Percentiles rank a stretch among this genome's conserved stretches.
Evolutionary conservation across 2,888 invertebrate species (phyloP).

Genomic region (Boloria euphrosyne): DNA sequence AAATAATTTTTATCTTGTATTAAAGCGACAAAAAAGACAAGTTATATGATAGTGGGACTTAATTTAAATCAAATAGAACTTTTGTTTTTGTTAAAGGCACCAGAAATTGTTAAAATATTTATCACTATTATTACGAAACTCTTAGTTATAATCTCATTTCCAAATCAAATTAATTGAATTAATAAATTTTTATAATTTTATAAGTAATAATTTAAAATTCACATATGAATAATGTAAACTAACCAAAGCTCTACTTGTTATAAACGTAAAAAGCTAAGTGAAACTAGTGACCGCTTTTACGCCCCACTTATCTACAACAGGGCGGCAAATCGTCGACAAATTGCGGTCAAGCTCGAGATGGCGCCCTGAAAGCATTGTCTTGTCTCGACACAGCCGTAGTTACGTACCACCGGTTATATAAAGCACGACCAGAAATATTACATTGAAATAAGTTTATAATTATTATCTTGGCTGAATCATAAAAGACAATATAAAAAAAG

Average conservation of each 20-base stretch:
- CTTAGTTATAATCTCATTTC: too few relatives aligned
- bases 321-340: conserved; percentile 33
- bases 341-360: conserved; percentile 36
- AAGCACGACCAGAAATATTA: background rate
- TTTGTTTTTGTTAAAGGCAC: too few relatives aligned
- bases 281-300: conserved; percentile 15
- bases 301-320: conserved; percentile 32
- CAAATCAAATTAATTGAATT: too few relatives aligned
- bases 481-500: background rate
- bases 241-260: background rate
- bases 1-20: too few relatives aligned
- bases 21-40: too few relatives aligned
- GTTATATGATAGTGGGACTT: too few relatives aligned
- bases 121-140: too few relatives aligned
- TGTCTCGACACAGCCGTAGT: conserved; percentile 45
- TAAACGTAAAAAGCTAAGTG: conserved; percentile 8
- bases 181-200: too few relatives aligned
- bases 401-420: background rate
- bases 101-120: too few relatives aligned
- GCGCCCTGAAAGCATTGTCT: conserved; percentile 59
- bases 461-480: background rate
- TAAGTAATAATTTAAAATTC: too few relatives aligned
- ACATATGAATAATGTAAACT: too few relatives aligned
- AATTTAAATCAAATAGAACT: too few relatives aligned
- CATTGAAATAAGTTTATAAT: background rate